phyloP scores from a whole-genome alignment of 2,113 vertebrate genomes.

The Zosterops borbonicus region DNA sequence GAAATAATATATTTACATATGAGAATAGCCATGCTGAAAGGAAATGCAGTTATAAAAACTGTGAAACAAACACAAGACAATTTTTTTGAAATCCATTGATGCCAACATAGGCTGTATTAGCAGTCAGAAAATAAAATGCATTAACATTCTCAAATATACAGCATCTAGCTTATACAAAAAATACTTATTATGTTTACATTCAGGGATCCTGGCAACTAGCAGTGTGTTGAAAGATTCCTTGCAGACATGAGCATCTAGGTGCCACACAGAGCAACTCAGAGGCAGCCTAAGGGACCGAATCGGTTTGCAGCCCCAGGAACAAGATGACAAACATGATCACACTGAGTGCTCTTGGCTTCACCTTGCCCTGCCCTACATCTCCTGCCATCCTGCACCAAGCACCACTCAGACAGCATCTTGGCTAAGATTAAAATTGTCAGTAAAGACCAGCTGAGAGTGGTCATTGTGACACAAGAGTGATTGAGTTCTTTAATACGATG shows the following conservation, averaged over 20 bases:
- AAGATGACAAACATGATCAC: neutral
- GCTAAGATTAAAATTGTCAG: neutral
- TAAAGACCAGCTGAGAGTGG: neutral
- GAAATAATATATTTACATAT: conserved; percentile 5
- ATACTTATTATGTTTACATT: neutral
- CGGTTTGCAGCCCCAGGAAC: neutral
- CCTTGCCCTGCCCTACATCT: neutral
- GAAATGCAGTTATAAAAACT: neutral
- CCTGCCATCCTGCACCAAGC: neutral
- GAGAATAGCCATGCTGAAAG: neutral
- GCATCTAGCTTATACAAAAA: neutral
- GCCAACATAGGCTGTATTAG: neutral
- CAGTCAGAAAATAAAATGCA: neutral
- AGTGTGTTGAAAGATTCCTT: neutral
- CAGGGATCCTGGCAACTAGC: neutral
- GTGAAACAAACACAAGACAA: neutral
- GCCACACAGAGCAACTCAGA: neutral
- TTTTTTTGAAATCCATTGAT: accelerated
- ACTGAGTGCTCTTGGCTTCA: neutral
- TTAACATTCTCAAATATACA: neutral
- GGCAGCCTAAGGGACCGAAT: neutral
- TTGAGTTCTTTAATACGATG: neutral
- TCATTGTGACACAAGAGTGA: neutral
- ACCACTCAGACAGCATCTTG: neutral
- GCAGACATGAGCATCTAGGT: neutral